phyloP scores from a whole-genome alignment of 2,888 invertebrate species.

The Synanthedon formicaeformis region DNA sequence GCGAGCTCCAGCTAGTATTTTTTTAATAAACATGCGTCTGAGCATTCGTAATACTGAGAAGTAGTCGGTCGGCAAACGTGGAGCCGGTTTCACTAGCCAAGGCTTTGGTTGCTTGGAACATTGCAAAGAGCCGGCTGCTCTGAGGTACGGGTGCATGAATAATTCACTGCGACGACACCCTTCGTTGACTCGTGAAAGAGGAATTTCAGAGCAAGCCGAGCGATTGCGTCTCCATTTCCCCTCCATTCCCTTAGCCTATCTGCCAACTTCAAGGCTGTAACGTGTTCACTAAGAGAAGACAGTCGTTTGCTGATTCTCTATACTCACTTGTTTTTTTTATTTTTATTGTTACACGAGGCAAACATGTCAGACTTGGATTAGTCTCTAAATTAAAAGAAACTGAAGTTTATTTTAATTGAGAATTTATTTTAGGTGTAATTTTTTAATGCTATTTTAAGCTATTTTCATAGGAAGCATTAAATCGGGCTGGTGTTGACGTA shows the following conservation, averaged over 20 bases:
- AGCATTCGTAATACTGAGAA: neutral
- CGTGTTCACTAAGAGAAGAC: neutral
- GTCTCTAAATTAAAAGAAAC: no score
- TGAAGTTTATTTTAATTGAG: no score
- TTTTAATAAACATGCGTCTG: no score
- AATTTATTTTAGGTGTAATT: no score
- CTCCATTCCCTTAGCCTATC: conserved; percentile 3
- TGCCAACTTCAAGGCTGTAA: conserved; percentile 3
- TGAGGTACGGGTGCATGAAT: conserved; percentile 43
- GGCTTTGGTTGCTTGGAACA: conserved; percentile 10
- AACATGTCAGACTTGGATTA: no score
- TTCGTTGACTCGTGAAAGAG: conserved; percentile 22
- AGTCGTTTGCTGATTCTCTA: neutral
- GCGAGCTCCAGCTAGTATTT: no score
- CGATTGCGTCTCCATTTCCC: conserved; percentile 10
- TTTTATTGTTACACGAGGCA: no score
- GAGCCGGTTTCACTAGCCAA: neutral
- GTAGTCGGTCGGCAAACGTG: no score
- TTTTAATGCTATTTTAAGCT: no score
- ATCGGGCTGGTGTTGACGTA: no score
- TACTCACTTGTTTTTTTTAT: neutral
- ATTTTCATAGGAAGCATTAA: no score
- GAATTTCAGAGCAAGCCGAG: conserved; percentile 6
- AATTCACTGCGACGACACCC: conserved; percentile 42
- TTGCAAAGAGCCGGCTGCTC: conserved; percentile 31